Evolutionary conservation across 2,113 vertebrate species (phyloP).

Genomic region (Oncorhynchus gorbuscha): DNA sequence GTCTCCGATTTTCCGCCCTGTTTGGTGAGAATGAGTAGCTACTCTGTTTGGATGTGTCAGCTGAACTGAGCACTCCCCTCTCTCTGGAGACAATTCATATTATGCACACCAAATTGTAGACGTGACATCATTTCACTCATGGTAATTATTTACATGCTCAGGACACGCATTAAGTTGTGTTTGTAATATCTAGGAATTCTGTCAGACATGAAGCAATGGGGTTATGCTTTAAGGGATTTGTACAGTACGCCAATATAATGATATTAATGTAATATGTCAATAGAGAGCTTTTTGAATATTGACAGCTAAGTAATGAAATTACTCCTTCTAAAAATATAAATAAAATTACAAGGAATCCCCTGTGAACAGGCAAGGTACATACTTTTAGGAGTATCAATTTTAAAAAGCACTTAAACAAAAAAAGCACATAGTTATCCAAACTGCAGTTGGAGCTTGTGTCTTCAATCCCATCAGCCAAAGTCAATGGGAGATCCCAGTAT

Average conservation of each 20-base stretch:
- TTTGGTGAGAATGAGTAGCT: constrained; percentile 74
- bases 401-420: too few species aligned
- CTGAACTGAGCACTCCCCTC: constrained; percentile 27
- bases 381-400: too few species aligned
- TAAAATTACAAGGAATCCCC: background rate
- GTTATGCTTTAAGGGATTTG: background rate
- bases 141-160: constrained; percentile 36
- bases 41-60: constrained; percentile 60
- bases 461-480: too few species aligned
- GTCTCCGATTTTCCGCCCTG: constrained; percentile 80
- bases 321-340: background rate
- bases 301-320: background rate
- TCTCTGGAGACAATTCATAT: constrained; percentile 27
- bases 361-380: background rate
- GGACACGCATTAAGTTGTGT: constrained; percentile 1
- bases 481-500: too few species aligned
- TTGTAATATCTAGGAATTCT: constrained; percentile 11
- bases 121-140: constrained; percentile 56
- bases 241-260: background rate
- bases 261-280: background rate
- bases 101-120: constrained; percentile 41
- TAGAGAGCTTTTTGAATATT: background rate
- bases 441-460: too few species aligned
- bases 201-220: background rate
- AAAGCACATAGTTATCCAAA: too few species aligned